These are phyloP conservation scores for Choloepus didactylus DNA, from an alignment of 2,797 vertebrate genomes.

Conservation along the genomic window DNA sequence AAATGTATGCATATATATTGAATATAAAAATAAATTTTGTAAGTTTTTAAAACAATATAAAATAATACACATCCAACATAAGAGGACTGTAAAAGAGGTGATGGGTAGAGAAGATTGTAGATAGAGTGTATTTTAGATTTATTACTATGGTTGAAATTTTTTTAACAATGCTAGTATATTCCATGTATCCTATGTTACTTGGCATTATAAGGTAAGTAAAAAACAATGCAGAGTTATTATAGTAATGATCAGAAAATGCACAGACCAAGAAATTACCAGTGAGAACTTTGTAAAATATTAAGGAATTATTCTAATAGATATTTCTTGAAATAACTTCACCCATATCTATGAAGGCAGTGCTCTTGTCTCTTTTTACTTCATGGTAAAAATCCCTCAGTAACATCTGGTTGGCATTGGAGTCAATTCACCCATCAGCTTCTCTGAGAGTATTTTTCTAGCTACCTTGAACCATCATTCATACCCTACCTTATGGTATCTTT, in stretches of 20 bases:
- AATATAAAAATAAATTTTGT: not conserved
- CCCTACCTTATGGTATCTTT: rapidly evolving
- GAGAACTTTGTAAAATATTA: not conserved
- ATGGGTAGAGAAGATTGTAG: not conserved
- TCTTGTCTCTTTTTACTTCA: not conserved
- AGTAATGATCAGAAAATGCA: not conserved
- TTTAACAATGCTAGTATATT: not conserved
- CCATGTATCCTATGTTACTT: not conserved
- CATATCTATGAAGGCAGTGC: not conserved
- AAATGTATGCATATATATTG: not conserved
- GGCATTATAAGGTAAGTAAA: not conserved
- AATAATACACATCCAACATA: not conserved
- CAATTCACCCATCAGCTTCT: not conserved
- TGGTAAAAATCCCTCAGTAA: too few relatives aligned
- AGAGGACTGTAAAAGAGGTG: not conserved
- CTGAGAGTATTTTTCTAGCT: not conserved
- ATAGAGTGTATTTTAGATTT: not conserved
- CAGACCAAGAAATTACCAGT: not conserved
- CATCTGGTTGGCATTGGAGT: too few relatives aligned
- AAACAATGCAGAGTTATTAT: not conserved
- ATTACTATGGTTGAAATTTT: not conserved
- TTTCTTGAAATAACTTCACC: not conserved
- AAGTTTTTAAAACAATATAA: not conserved
- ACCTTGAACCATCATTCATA: not conserved
- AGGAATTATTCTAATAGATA: not conserved